These are phyloP conservation scores for Neodiprion pinetum DNA, from an alignment of 1,140 invertebrate species.

Conservation along the genomic window DNA sequence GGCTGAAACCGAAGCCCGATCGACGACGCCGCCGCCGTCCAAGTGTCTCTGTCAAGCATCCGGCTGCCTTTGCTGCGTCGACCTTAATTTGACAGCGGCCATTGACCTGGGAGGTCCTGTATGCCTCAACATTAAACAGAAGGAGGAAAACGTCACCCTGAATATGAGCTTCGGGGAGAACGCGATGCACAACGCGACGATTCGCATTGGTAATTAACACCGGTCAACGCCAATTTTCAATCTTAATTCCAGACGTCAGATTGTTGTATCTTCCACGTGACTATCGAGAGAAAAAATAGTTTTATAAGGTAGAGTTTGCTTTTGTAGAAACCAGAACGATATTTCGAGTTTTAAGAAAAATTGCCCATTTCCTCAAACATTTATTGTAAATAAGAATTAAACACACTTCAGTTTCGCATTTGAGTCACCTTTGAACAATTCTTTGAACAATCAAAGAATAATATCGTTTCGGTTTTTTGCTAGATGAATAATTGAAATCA, in stretches of 20 bases:
- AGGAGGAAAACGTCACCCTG: constrained; percentile 59
- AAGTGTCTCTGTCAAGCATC: constrained; percentile 58
- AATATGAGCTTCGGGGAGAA: constrained; percentile 64
- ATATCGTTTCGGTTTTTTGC: not conserved
- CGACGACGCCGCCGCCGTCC: constrained; percentile 46
- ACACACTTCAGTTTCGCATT: too few species aligned
- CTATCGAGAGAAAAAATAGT: not conserved
- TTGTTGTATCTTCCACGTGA: not conserved
- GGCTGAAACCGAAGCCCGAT: constrained; percentile 47
- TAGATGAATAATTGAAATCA: constrained; percentile 11
- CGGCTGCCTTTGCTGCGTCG: constrained; percentile 58
- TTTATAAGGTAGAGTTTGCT: too few species aligned
- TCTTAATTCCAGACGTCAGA: not conserved
- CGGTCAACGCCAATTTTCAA: constrained; percentile 12
- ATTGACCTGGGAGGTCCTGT: constrained; percentile 61
- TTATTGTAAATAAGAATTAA: too few species aligned
- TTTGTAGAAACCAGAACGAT: too few species aligned
- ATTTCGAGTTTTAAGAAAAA: too few species aligned
- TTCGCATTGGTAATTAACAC: constrained; percentile 56
- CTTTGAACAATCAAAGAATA: not conserved
- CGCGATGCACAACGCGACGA: constrained; percentile 61
- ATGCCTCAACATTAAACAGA: constrained; percentile 62
- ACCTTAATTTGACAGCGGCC: constrained; percentile 56
- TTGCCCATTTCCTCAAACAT: too few species aligned
- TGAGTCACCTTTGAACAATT: too few species aligned